phyloP scores from a whole-genome alignment of 1,140 invertebrate genomes.

The Colletes gigas region DNA sequence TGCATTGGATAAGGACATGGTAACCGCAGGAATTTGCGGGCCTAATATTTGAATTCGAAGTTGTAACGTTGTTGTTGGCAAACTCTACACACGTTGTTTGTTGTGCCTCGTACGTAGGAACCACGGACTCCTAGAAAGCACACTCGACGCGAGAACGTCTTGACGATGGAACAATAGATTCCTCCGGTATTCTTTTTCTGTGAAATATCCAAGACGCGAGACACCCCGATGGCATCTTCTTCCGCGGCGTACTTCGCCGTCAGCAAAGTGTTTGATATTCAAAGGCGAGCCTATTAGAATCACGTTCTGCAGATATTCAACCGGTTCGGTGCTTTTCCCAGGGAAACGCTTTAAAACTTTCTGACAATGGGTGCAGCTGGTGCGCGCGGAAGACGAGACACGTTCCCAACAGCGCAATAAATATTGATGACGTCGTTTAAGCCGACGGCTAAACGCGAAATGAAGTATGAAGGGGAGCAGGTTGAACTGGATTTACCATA shows the following conservation, averaged over 20 bases:
- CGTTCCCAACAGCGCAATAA: constrained; percentile 24
- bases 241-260: background rate
- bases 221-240: too few species aligned
- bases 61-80: too few species aligned
- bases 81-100: too few species aligned
- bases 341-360: background rate
- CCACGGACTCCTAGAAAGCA: too few species aligned
- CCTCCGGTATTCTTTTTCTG: too few species aligned
- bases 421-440: constrained; percentile 37
- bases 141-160: too few species aligned
- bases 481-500: constrained; percentile 31
- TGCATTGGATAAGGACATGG: too few species aligned
- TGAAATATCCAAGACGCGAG: too few species aligned
- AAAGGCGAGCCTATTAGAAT: background rate
- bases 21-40: too few species aligned
- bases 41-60: too few species aligned
- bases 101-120: too few species aligned
- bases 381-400: background rate
- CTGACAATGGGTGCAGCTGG: background rate
- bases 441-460: constrained; percentile 16
- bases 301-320: background rate
- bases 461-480: constrained; percentile 25
- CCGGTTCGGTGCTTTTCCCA: background rate
- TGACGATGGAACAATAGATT: too few species aligned
- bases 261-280: constrained; percentile 1